Base-by-base conservation (phyloP, 1,140 invertebrate genomes). In the Geopemphigus sp. region DNA sequence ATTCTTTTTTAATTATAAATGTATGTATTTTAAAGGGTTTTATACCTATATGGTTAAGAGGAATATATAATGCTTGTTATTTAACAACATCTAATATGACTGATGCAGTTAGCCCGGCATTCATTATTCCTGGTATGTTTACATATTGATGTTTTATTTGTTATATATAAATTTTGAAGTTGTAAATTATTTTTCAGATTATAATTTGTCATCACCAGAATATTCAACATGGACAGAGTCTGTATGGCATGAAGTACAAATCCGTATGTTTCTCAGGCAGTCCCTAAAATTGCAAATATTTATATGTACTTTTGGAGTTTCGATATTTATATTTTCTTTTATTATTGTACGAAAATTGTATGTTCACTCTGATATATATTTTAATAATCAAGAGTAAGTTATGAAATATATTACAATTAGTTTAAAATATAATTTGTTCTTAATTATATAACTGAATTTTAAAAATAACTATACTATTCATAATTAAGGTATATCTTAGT, bases 181-280 rank as follows among this genome's bases (percentile, higher is more conserved):
- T n/a, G n/a, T n/a, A n/a, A n/a, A n/a, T n/a, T n/a, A 81, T 82
- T 82, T 81, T 83, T 11, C 83, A 95, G 93, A 89, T 83, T 95
- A 96, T 84, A 88, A 96, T 83, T 92, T 93, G 89, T 86, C 87
- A 29, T 94, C 92, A 0, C 90, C 90, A 4, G 59, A 89, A 81
- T 97, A 92, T 85, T 94, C 95, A 0, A 92, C 94, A 12, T 98
- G 95, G 95, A 93, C 95, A 26, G 95, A 98, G 88, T 96, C 94
- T 4, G 89, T 92, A 15, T 97, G 95, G 95, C 85, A 88, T 53
- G 85, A 88, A 24, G 88, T 94, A 80, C 90, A 88, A 80, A 89
- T 94, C 32, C 88, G 93, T 80, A 90, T 97, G 85, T 97, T 96
- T 84, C 86, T 97, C 10, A 89, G 92, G 83, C 93, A 95, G 72